Conservation (phyloP, 2,797 vertebrate species). For the Huso huso region DNA sequence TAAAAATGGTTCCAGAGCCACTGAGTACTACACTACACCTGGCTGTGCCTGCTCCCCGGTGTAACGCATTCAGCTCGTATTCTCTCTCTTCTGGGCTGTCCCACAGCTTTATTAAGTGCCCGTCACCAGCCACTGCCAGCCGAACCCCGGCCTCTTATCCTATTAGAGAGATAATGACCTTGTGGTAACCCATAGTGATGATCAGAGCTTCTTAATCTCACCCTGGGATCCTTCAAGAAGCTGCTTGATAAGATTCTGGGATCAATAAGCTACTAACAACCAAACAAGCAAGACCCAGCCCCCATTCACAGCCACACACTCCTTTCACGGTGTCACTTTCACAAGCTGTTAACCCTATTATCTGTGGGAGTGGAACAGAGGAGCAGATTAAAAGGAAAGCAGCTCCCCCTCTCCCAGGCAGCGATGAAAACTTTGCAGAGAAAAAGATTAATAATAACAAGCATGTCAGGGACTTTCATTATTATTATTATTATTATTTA, state of each 20-base stretch:
- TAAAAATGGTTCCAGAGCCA: too few relatives aligned
- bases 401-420: background rate
- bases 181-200: conserved; percentile 28
- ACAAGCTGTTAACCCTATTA: conserved; percentile 33
- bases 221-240: too few relatives aligned
- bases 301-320: conserved; percentile 20
- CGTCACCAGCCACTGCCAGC: conserved; percentile 24
- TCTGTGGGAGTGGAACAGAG: conserved; percentile 13
- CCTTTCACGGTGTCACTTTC: conserved; percentile 30
- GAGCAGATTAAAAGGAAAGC: background rate
- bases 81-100: conserved; percentile 2
- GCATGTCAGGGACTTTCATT: too few relatives aligned
- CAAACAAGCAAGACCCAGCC: conserved; percentile 10
- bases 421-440: background rate
- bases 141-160: conserved; percentile 31
- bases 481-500: too few relatives aligned
- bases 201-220: conserved; percentile 32
- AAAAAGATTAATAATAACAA: background rate
- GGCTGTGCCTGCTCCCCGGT: too few relatives aligned
- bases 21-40: too few relatives aligned
- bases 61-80: conserved; percentile 1
- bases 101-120: conserved; percentile 25
- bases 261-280: too few relatives aligned
- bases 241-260: too few relatives aligned
- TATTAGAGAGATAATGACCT: conserved; percentile 36